Base-by-base conservation (phyloP, 2,797 vertebrate species). In the Chelmon rostratus region DNA sequence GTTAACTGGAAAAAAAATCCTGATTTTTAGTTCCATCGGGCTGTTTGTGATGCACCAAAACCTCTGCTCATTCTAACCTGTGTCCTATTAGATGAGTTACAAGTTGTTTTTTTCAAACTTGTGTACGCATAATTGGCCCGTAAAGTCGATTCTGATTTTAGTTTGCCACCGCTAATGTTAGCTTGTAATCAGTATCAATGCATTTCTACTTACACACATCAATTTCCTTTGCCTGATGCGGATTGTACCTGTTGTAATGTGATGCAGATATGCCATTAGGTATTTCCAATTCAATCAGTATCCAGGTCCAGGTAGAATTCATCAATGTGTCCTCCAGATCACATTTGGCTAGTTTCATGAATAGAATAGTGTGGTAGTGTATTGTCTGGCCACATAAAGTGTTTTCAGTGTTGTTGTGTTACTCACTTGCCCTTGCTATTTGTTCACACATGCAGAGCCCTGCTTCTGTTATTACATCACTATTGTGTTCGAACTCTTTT, bases 1-100 rank as follows among this genome's bases (percentile, higher is more conserved):
- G 5, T 62, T 69, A 50, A 25, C 25, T 63, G 37, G 56, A 40
- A 52, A 65, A 23, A 3, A 42, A 54, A 64, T 64, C 25, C 15
- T 12, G 6, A 54, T 54, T 75, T 67, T 12, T n/a, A 23, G 21
- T 7, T 71, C 31, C 6, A 18, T 16, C 40, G 31, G 63, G 40
- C 23, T 38, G 66, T 70, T 56, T 64, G 18, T 38, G 49, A 52
- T 28, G n/a, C 42, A 49, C 40, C 13, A 4, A 7, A 23, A 13
- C 46, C 37, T 56, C 9, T 37, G n/a, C 47, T 38, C 31, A 38
- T 21, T 33, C 61, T 25, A 23, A 54, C n/a, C 33, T 54, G 28
- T 49, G 38, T 57, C 21, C 21, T 50, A 13, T 53, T 59, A 46
- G 7, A 58, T 53, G 3, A 42, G 2, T 8, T 42, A n/a, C n/a